These are phyloP conservation scores for Avahi laniger DNA, from an alignment of 2,797 vertebrate species.

Conservation along the genomic window DNA sequence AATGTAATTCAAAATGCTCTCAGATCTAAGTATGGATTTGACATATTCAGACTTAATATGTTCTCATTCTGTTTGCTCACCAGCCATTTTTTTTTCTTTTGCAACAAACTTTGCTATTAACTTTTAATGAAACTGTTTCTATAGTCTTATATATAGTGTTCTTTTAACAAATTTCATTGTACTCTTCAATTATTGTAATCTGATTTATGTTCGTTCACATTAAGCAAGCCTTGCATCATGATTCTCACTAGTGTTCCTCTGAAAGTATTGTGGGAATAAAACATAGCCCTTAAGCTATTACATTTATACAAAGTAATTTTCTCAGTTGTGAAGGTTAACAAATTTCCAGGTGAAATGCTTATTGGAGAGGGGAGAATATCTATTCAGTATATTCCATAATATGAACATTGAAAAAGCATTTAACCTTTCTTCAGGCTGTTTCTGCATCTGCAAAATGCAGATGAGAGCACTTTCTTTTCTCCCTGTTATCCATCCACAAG, in stretches of 20 bases:
- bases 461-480: background rate
- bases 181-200: background rate
- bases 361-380: background rate
- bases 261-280: background rate
- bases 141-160: background rate
- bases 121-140: background rate
- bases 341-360: background rate
- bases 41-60: background rate
- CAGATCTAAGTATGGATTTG: background rate
- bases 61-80: background rate
- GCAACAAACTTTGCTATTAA: background rate
- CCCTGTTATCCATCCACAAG: background rate
- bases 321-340: background rate
- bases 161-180: background rate
- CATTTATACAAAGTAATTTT: background rate
- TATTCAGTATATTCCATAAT: background rate
- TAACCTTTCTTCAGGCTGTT: background rate
- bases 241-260: background rate
- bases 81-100: conserved; percentile 5
- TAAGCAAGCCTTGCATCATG: background rate
- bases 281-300: background rate
- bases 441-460: background rate
- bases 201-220: background rate
- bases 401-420: background rate
- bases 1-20: background rate